Evolutionary conservation across 2,888 invertebrate genomes (phyloP).

Genomic region (Sycophila texana): DNA sequence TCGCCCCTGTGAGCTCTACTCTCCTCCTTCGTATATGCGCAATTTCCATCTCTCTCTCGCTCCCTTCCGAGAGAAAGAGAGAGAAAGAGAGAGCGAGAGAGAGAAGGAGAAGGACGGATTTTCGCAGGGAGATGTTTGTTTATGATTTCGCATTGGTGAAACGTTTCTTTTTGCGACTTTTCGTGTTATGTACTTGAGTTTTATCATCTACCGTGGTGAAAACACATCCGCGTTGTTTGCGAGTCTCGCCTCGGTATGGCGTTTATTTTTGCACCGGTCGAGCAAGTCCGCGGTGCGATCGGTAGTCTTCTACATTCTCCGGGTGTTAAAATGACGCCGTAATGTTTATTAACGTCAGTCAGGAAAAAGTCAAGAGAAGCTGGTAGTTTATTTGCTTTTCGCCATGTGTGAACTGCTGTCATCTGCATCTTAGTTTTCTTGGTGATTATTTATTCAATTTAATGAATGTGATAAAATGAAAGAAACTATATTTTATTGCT

Average conservation of each 20-base stretch:
- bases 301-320: conserved; percentile 1
- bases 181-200: not conserved
- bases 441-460: too few relatives aligned
- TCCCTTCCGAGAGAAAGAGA: not conserved
- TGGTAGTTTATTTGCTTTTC: too few relatives aligned
- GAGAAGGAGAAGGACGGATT: not conserved
- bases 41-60: not conserved
- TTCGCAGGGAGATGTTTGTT: conserved; percentile 7
- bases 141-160: not conserved
- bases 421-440: too few relatives aligned
- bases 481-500: too few relatives aligned
- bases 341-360: not conserved
- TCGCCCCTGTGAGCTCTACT: conserved; percentile 66
- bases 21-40: conserved; percentile 8
- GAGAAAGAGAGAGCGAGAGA: too few relatives aligned
- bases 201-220: not conserved
- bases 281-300: not conserved
- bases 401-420: too few relatives aligned
- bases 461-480: too few relatives aligned
- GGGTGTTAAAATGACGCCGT: not conserved
- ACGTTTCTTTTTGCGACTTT: not conserved
- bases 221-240: not conserved
- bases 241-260: not conserved
- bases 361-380: not conserved
- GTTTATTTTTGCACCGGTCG: conserved; percentile 2